phyloP scores from a whole-genome alignment of 2,797 vertebrate species.

The Lacerta bilineata region DNA sequence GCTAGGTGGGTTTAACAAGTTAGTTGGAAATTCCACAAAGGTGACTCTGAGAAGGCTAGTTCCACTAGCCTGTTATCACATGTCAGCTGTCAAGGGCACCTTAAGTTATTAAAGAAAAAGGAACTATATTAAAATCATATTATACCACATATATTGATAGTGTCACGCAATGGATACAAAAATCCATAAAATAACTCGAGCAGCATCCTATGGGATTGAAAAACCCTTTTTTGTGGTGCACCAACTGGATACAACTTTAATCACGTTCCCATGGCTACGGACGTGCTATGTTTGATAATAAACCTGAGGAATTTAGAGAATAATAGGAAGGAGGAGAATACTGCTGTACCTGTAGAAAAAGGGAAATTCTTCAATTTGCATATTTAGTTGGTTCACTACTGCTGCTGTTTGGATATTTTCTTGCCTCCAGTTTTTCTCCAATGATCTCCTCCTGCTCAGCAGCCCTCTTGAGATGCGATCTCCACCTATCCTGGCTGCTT shows the following conservation, averaged over 20 bases:
- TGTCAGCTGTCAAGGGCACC: background rate
- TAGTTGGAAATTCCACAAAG: too few relatives aligned
- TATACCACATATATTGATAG: conserved; percentile 5
- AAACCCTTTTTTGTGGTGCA: conserved; percentile 44
- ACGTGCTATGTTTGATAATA: conserved; percentile 55
- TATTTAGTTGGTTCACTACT: conserved; percentile 39
- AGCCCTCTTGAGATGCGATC: rapidly evolving
- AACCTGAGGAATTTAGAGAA: conserved; percentile 41
- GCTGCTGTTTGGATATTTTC: background rate
- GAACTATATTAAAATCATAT: conserved; percentile 5
- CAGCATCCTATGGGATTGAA: conserved; percentile 34
- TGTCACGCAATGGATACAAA: conserved; percentile 6
- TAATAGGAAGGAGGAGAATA: background rate
- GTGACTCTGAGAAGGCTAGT: background rate
- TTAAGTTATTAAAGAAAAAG: background rate
- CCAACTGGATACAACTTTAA: conserved; percentile 57
- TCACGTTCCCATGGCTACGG: conserved; percentile 57
- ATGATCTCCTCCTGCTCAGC: background rate
- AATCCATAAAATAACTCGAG: conserved; percentile 43
- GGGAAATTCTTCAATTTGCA: conserved; percentile 44
- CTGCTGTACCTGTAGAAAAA: conserved; percentile 37
- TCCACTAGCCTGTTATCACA: background rate
- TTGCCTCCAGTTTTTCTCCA: conserved; percentile 18
- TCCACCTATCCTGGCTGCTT: background rate
- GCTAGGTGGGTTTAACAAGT: too few relatives aligned